Percentiles rank a stretch among this genome's conserved stretches.
Conservation (phyloP, 2,797 vertebrate genomes). For the Allobates femoralis region DNA sequence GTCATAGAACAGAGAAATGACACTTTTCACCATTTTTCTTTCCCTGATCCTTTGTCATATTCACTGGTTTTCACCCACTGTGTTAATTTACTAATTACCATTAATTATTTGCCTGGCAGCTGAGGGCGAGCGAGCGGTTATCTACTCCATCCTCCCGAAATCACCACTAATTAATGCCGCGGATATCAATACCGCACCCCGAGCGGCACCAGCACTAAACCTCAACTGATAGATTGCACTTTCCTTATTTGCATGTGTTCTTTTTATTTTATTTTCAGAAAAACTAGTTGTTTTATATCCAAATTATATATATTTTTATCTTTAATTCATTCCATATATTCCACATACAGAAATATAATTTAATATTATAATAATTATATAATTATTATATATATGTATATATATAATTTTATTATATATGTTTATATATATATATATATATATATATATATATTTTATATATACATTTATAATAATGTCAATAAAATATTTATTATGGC, state of each 20-base stretch:
- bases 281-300: not conserved
- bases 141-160: constrained; percentile 48
- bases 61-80: constrained; percentile 47
- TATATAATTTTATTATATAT: too few species aligned
- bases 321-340: too few species aligned
- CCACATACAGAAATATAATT: too few species aligned
- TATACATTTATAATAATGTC: too few species aligned
- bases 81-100: constrained; percentile 59
- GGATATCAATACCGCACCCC: constrained; percentile 52
- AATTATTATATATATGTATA: too few species aligned
- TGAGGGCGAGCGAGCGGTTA: constrained; percentile 47
- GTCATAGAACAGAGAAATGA: too few species aligned
- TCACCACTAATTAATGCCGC: constrained; percentile 58
- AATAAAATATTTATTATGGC: too few species aligned
- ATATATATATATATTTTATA: too few species aligned
- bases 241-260: not conserved
- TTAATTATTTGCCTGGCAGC: constrained; percentile 59
- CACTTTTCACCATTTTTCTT: not conserved
- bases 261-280: not conserved
- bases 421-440: too few species aligned
- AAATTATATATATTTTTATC: not conserved
- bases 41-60: not conserved
- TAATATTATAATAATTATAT: too few species aligned
- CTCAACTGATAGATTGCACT: constrained; percentile 10
- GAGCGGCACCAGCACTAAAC: constrained; percentile 48